Conservation (phyloP, 2,888 invertebrate species). For the Parasteatoda lunata region DNA sequence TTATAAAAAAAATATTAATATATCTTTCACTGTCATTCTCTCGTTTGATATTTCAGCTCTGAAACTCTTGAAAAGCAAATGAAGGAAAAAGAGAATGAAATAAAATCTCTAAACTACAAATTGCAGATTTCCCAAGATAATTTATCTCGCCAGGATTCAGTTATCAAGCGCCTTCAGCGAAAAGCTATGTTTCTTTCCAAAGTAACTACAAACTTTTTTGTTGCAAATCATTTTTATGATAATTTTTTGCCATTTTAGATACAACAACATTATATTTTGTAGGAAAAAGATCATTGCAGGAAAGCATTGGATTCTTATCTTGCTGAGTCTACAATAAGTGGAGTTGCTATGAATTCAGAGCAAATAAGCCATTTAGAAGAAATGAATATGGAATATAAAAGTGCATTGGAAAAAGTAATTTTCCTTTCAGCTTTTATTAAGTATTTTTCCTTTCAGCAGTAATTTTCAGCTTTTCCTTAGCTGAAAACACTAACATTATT, state of each 20-base stretch:
- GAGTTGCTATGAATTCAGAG: conserved; percentile 40
- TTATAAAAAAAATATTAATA: neutral
- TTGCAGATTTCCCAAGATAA: conserved; percentile 36
- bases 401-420: conserved; percentile 54
- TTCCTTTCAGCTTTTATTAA: conserved; percentile 4
- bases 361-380: conserved; percentile 49
- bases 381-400: conserved; percentile 44
- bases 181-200: conserved; percentile 54
- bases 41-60: conserved; percentile 30
- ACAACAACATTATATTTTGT: neutral
- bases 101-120: conserved; percentile 39
- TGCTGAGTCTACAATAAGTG: conserved; percentile 51
- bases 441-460: no score
- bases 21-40: neutral
- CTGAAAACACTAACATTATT: no score
- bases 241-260: neutral
- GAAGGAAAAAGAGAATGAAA: conserved; percentile 31
- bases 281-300: conserved; percentile 57
- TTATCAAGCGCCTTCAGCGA: conserved; percentile 56
- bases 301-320: conserved; percentile 59
- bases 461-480: no score
- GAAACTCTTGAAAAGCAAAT: conserved; percentile 45
- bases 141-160: conserved; percentile 38
- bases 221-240: neutral
- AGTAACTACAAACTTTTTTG: conserved; percentile 15